A percentile compares a stretch with the other conserved stretches of the same genome.
phyloP scores from a whole-genome alignment of 2,888 invertebrate species.

The Neoascia interrupta region DNA sequence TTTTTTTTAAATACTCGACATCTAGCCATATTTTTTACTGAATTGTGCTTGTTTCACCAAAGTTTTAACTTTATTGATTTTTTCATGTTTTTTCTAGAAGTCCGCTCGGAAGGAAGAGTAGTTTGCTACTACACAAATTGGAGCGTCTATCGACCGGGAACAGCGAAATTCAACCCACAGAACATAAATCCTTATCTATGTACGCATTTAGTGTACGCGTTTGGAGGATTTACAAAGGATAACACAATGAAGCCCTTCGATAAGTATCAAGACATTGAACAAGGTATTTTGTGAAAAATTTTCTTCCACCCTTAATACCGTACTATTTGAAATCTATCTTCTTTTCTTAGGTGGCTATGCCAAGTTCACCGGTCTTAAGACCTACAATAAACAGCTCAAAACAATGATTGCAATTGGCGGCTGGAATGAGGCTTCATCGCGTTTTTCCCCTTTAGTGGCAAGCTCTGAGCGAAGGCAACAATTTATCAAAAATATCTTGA shows the following conservation, averaged over 20 bases:
- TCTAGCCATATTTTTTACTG: too few relatives aligned
- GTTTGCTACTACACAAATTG: slow-evolving; percentile 97
- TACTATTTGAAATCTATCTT: background rate
- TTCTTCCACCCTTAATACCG: background rate
- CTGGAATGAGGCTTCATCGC: slow-evolving; percentile 94
- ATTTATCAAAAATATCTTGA: slow-evolving; percentile 90
- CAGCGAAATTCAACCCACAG: slow-evolving; percentile 94
- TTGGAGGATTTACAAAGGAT: slow-evolving; percentile 95
- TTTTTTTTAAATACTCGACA: too few relatives aligned
- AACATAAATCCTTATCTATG: slow-evolving; percentile 97
- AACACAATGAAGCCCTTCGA: slow-evolving; percentile 95
- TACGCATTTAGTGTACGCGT: slow-evolving; percentile 95
- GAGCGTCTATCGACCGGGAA: slow-evolving; percentile 94
- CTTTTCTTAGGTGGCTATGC: slow-evolving; percentile 91
- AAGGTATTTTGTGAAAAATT: too few relatives aligned
- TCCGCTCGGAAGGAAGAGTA: slow-evolving; percentile 84
- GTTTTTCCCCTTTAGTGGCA: slow-evolving; percentile 94
- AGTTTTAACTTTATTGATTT: too few relatives aligned
- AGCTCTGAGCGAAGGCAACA: slow-evolving; percentile 87
- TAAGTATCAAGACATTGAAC: slow-evolving; percentile 96
- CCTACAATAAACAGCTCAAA: slow-evolving; percentile 94
- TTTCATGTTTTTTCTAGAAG: too few relatives aligned
- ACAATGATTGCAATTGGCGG: slow-evolving; percentile 94
- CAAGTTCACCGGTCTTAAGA: slow-evolving; percentile 95
- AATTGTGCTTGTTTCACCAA: too few relatives aligned